These are phyloP conservation scores for Talpa occidentalis DNA, from an alignment of 2,113 vertebrate genomes.

Conservation along the genomic window DNA sequence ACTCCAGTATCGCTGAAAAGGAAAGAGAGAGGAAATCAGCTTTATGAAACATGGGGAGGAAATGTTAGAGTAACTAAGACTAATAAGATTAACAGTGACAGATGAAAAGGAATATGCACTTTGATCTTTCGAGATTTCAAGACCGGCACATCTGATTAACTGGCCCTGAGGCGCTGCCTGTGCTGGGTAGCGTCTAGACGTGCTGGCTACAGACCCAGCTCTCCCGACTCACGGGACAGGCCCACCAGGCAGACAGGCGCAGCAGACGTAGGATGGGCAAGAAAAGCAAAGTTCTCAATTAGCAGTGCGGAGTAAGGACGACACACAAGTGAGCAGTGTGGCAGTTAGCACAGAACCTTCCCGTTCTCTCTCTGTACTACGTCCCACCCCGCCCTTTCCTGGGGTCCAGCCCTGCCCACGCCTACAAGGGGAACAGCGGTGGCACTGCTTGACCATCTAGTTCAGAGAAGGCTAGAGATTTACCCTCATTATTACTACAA, in stretches of 20 bases:
- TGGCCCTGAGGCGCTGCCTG: constrained; percentile 47
- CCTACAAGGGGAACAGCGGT: not conserved
- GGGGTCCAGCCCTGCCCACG: not conserved
- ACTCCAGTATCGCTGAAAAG: constrained; percentile 95
- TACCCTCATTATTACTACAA: too few relatives aligned
- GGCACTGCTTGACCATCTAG: too few relatives aligned
- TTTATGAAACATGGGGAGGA: constrained; percentile 78
- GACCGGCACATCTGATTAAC: constrained; percentile 24
- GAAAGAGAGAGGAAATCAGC: constrained; percentile 87
- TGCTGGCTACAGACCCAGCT: not conserved
- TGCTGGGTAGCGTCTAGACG: constrained; percentile 58
- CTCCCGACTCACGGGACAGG: not conserved
- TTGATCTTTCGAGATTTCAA: not conserved
- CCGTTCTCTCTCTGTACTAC: not conserved
- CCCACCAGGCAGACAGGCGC: not conserved
- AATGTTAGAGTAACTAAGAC: constrained; percentile 79
- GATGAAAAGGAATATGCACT: constrained; percentile 68
- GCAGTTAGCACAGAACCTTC: not conserved
- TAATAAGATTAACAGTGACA: constrained; percentile 80
- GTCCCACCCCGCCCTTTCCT: not conserved
- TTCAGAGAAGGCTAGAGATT: too few relatives aligned
- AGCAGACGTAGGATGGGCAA: constrained; percentile 74
- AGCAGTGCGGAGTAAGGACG: constrained; percentile 70
- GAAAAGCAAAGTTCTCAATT: constrained; percentile 78
- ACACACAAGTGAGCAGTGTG: constrained; percentile 71